Conservation (phyloP, 1,140 invertebrate genomes). For the Mya arenaria region DNA sequence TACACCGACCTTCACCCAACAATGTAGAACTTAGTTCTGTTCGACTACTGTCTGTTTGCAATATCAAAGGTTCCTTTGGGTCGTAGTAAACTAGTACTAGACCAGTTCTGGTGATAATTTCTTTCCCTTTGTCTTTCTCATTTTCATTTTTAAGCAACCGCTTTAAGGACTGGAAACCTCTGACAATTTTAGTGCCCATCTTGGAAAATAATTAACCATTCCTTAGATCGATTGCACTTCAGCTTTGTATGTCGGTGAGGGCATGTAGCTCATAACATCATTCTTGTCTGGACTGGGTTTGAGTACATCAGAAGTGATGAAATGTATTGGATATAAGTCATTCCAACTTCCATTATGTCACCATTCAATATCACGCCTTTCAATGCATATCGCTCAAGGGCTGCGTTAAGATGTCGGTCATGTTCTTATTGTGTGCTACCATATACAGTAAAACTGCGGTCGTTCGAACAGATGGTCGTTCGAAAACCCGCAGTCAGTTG, state of each 20-base stretch:
- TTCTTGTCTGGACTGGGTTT: neutral
- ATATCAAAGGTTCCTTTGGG: neutral
- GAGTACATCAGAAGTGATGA: neutral
- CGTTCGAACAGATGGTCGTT: too few relatives aligned
- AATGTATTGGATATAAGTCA: neutral
- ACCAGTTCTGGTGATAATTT: neutral
- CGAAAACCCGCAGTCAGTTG: too few relatives aligned
- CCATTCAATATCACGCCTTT: neutral
- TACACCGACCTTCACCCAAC: neutral
- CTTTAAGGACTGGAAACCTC: constrained; percentile 4
- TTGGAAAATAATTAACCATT: constrained; percentile 67
- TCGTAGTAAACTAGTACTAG: constrained; percentile 34
- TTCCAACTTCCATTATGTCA: neutral
- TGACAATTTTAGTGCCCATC: constrained; percentile 4
- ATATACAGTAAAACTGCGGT: too few relatives aligned
- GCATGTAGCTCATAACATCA: neutral
- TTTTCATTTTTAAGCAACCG: neutral
- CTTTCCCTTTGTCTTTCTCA: constrained; percentile 22
- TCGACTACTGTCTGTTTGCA: neutral
- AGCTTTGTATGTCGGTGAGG: constrained; percentile 1
- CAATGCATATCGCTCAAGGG: neutral
- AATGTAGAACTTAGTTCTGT: neutral
- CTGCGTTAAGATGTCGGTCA: constrained; percentile 3
- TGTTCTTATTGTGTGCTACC: neutral
- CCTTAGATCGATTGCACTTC: constrained; percentile 68